Evolutionary conservation across 2,888 invertebrate genomes (phyloP).

Genomic region (Fragum whitleyi): DNA sequence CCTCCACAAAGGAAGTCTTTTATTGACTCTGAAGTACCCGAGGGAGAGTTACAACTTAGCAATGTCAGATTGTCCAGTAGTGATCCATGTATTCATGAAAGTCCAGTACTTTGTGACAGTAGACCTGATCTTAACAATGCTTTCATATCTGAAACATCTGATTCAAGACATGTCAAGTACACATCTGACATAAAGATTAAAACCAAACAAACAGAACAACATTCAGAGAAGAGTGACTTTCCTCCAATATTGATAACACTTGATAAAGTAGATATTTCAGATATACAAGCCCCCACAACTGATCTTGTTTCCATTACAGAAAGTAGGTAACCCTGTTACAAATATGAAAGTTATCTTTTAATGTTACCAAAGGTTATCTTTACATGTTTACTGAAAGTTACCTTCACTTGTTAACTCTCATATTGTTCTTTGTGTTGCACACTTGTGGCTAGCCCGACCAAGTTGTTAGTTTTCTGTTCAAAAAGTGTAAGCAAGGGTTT

Average conservation of each 20-base stretch:
- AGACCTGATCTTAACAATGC: slow-evolving; percentile 55
- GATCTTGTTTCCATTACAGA: slow-evolving; percentile 35
- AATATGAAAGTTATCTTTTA: neutral
- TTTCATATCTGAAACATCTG: slow-evolving; percentile 32
- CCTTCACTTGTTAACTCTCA: no score
- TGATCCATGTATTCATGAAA: slow-evolving; percentile 6
- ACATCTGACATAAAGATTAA: neutral
- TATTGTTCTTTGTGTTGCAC: no score
- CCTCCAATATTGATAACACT: slow-evolving; percentile 5
- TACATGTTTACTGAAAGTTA: no score
- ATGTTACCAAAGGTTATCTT: neutral
- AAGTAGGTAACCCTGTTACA: slow-evolving; percentile 43
- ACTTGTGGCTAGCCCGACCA: no score
- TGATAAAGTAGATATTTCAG: slow-evolving; percentile 34
- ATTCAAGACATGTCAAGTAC: neutral
- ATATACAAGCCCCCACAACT: slow-evolving; percentile 51
- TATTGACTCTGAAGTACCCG: neutral
- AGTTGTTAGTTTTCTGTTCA: no score
- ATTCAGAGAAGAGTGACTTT: neutral
- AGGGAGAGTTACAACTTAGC: neutral
- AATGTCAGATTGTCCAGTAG: slow-evolving; percentile 7
- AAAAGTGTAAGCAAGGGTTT: no score
- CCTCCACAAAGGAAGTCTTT: neutral
- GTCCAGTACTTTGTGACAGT: slow-evolving; percentile 32
- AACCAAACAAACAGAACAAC: no score